These are phyloP conservation scores for Drosophila siamana DNA, from an alignment of 2,888 invertebrate genomes.

Conservation along the genomic window DNA sequence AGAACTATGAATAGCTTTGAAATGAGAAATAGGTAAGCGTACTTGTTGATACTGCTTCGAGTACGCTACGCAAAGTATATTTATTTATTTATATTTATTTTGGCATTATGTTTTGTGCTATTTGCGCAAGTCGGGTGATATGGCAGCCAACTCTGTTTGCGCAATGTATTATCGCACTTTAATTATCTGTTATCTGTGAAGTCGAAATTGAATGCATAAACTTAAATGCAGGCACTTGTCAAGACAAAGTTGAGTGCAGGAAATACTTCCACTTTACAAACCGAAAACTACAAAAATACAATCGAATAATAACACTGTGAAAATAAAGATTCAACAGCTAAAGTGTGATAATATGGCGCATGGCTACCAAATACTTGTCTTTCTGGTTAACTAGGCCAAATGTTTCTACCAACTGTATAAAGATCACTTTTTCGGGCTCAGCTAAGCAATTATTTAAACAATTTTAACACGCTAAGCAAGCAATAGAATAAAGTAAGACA, in stretches of 20 bases:
- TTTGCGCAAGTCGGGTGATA: conserved; percentile 50
- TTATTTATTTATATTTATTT: conserved; percentile 44
- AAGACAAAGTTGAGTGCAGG: not conserved
- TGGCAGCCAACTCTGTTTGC: conserved; percentile 40
- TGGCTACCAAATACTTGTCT: not conserved
- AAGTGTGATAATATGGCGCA: not conserved
- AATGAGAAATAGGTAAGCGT: not conserved
- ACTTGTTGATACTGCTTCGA: conserved; percentile 7
- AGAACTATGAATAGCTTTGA: conserved; percentile 7
- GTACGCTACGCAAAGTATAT: not conserved
- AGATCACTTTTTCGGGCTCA: conserved; percentile 48
- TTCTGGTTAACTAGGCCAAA: conserved; percentile 41
- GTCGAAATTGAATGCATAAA: conserved; percentile 18
- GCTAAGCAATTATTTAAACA: conserved; percentile 60
- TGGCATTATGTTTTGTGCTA: conserved; percentile 32
- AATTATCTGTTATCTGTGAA: conserved; percentile 51
- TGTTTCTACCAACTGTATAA: conserved; percentile 59
- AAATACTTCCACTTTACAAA: not conserved
- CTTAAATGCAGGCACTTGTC: not conserved
- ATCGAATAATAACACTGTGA: not conserved
- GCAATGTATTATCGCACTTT: conserved; percentile 50
- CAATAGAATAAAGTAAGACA: conserved; percentile 21
- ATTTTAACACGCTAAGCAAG: conserved; percentile 46
- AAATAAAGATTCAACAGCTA: not conserved
- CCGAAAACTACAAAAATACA: not conserved